These are phyloP conservation scores for Drosophila pseudotalamancana DNA, from an alignment of 2,888 invertebrate genomes.

Conservation along the genomic window DNA sequence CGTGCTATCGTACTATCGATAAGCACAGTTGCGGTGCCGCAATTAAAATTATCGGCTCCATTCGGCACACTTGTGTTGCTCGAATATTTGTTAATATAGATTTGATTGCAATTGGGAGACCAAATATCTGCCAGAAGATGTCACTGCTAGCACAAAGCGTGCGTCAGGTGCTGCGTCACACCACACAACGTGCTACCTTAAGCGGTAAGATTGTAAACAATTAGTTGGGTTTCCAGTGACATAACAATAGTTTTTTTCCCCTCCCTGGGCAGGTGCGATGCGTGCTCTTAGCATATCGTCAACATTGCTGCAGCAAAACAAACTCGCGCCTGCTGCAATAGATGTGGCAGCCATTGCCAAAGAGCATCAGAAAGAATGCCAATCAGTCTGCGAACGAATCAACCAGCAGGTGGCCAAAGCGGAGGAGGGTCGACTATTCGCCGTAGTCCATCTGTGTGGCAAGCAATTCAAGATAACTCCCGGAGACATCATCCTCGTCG, in stretches of 20 bases:
- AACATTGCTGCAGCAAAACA: conserved; percentile 59
- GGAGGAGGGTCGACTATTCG: conserved; percentile 86
- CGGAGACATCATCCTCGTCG: conserved; percentile 93
- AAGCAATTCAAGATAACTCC: conserved; percentile 94
- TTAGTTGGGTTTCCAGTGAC: conserved; percentile 33
- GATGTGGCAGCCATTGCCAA: conserved; percentile 43
- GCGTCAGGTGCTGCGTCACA: conserved; percentile 60
- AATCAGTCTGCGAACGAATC: conserved; percentile 72
- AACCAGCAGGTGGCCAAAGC: conserved; percentile 71
- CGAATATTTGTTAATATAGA: not conserved
- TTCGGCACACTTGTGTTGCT: conserved; percentile 1
- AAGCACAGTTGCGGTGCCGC: not conserved
- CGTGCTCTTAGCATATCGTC: conserved; percentile 70
- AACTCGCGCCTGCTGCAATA: conserved; percentile 31
- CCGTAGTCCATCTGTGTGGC: conserved; percentile 91
- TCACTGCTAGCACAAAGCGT: conserved; percentile 66
- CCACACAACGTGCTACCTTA: conserved; percentile 42
- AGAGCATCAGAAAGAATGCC: conserved; percentile 66
- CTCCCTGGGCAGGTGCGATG: conserved; percentile 60
- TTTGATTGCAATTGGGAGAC: not conserved
- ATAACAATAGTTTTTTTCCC: conserved; percentile 46
- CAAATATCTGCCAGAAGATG: conserved; percentile 44
- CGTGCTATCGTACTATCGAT: conserved; percentile 8
- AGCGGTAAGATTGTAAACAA: conserved; percentile 47
- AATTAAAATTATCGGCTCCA: conserved; percentile 1